Percentiles rank a stretch among this genome's conserved stretches.
These are phyloP conservation scores for Dasypolia templi DNA, from an alignment of 2,888 invertebrate species.

Conservation along the genomic window DNA sequence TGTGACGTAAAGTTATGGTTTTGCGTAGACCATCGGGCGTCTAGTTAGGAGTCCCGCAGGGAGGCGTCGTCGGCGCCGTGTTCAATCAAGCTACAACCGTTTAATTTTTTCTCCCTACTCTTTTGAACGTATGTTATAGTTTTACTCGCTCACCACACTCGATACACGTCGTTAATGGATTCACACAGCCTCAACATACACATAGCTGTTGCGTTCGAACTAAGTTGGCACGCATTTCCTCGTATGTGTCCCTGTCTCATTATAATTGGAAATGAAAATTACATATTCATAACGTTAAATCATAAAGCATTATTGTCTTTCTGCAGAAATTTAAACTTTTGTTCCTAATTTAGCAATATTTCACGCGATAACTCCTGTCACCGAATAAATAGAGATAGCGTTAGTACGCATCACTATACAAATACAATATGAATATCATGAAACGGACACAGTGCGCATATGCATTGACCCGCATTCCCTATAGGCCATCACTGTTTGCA, in stretches of 20 bases:
- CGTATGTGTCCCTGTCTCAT: constrained; percentile 12
- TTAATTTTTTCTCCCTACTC: constrained; percentile 65
- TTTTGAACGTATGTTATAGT: constrained; percentile 52
- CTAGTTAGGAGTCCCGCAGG: constrained; percentile 65
- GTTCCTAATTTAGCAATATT: constrained; percentile 28
- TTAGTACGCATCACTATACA: constrained; percentile 28
- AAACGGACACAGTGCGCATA: constrained; percentile 77
- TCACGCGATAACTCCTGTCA: constrained; percentile 31
- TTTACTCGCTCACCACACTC: constrained; percentile 47
- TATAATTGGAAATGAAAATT: constrained; percentile 29
- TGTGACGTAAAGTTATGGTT: constrained; percentile 58
- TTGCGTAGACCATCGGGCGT: constrained; percentile 75
- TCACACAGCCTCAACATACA: constrained; percentile 47
- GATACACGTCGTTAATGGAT: constrained; percentile 57
- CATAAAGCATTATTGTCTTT: constrained; percentile 5
- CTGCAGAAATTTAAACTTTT: constrained; percentile 1
- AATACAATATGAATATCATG: constrained; percentile 56
- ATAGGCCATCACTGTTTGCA: constrained; percentile 84
- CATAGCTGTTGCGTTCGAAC: constrained; percentile 43
- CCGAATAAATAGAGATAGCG: constrained; percentile 20
- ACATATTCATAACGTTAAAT: constrained; percentile 27
- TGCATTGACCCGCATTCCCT: constrained; percentile 87
- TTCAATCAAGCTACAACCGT: constrained; percentile 71
- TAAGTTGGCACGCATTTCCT: constrained; percentile 44
- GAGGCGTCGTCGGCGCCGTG: constrained; percentile 73